Base-by-base conservation (phyloP, 2,797 vertebrate genomes). In the Anguilla obscura region DNA sequence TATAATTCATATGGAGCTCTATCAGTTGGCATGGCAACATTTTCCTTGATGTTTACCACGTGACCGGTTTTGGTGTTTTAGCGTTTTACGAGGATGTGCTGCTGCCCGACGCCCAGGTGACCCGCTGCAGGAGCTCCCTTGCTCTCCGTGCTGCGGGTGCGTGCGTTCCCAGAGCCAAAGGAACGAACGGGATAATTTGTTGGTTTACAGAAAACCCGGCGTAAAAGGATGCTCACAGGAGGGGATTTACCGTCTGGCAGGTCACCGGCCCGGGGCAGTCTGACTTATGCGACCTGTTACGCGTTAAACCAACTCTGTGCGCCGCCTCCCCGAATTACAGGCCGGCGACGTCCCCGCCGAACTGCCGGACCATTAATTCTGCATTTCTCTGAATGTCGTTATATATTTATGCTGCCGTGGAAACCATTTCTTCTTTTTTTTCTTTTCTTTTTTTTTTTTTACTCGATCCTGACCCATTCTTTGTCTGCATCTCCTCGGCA, bases 401-500 rank as follows among this genome's bases (percentile, higher is more conserved):
- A 85, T 85, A 24, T 40, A 85, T 85, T 87, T 89, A 83, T 71
- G 58, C 48, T 24, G 84, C 58, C 58, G 69, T 54, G 56, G 87
- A 60, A 82, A 80, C 82, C 83, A 50, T 58, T 48, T 85, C 85
- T 79, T 50, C 3, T 45, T 45, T 45, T 45, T 45, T 45, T 5
- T 45, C 1, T 40, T 40, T 40, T 40, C 2, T 40, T 40, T 40
- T 40, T 40, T 40, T 40, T 40, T 40, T 40, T 36, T 36, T 36
- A 86, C 69, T 85, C 85, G 60, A 83, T 85, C 45, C 71, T 84
- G 80, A 85, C 85, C 87, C 76, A 80, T 87, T 87, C 82, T 76
- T 80, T 80, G 56, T 82, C 90, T 94, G 92, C 92, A 91, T 90
- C 84, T 90, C 90, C 92, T 90, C 92, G 93, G 93, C 94, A 93